Evolutionary conservation across 2,113 vertebrate species (phyloP).

Genomic region (Cinclus cinclus): DNA sequence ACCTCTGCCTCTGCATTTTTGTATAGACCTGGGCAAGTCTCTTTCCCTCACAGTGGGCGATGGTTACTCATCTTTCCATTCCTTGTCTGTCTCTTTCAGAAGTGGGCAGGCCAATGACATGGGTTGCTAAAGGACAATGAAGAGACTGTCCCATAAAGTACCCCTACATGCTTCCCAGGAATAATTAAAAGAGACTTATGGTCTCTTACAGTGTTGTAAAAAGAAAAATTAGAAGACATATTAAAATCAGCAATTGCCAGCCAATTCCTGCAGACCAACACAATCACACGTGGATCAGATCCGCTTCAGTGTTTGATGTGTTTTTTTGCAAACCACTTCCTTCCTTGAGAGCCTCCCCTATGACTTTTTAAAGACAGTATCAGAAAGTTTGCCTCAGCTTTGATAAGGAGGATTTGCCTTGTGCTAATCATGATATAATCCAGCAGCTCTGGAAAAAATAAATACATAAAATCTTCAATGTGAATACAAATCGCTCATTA

Average conservation of each 20-base stretch:
- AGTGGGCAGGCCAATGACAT: not conserved
- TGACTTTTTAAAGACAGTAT: not conserved
- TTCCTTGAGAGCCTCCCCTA: not conserved
- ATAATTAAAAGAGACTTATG: not conserved
- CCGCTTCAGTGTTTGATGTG: not conserved
- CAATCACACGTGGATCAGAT: not conserved
- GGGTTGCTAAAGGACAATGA: not conserved
- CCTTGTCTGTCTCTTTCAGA: not conserved
- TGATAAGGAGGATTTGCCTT: not conserved
- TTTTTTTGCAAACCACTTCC: not conserved
- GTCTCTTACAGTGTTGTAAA: not conserved
- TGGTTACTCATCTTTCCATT: fast-evolving
- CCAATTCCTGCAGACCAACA: not conserved
- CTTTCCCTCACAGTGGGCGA: fast-evolving
- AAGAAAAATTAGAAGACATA: not conserved
- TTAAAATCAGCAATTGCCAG: not conserved
- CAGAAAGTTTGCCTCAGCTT: not conserved
- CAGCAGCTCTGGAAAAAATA: not conserved
- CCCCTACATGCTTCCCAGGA: not conserved
- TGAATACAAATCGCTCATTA: not conserved
- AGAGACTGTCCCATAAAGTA: not conserved
- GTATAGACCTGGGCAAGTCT: not conserved
- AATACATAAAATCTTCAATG: not conserved
- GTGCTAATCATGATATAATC: not conserved
- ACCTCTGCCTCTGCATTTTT: not conserved